phyloP scores from a whole-genome alignment of 2,888 invertebrate genomes.

The Abscondita cerata region DNA sequence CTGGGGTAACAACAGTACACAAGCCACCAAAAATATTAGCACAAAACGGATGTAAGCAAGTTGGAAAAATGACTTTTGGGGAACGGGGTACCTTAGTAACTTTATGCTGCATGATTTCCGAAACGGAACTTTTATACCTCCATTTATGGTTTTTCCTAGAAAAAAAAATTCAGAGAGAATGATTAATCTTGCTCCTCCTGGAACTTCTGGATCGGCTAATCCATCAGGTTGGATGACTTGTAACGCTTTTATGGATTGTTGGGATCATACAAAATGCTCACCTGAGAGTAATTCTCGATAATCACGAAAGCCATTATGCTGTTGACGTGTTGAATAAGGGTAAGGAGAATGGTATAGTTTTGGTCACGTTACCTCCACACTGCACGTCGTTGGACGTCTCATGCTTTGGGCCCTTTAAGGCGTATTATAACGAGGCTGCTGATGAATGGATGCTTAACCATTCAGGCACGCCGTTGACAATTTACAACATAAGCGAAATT shows the following conservation, averaged over 20 bases:
- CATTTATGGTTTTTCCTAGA: conserved; percentile 10
- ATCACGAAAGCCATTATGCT: conserved; percentile 31
- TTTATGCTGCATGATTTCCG: too few species aligned
- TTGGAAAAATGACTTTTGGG: conserved; percentile 50
- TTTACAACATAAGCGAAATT: conserved; percentile 4
- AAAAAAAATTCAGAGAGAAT: neutral
- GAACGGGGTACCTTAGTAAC: conserved; percentile 47
- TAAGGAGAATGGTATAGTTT: conserved; percentile 23
- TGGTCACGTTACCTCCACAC: conserved; percentile 24
- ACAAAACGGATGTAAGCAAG: conserved; percentile 49
- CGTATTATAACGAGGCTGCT: conserved; percentile 12
- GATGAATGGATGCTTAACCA: conserved; percentile 5
- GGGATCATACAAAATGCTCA: conserved; percentile 6
- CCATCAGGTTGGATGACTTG: too few species aligned
- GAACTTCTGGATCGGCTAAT: too few species aligned
- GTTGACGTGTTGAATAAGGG: conserved; percentile 26
- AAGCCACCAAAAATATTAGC: conserved; percentile 48
- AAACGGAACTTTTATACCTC: conserved; percentile 46
- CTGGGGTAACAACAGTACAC: too few species aligned
- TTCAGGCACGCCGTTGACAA: conserved; percentile 1
- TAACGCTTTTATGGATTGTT: conserved; percentile 1
- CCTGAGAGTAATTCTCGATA: conserved; percentile 21
- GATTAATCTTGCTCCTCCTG: conserved; percentile 3
- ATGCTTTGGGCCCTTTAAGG: conserved; percentile 22
- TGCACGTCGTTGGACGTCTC: conserved; percentile 28